Base-by-base conservation (phyloP, 2,113 vertebrate species). In the Bothrops jararaca region DNA sequence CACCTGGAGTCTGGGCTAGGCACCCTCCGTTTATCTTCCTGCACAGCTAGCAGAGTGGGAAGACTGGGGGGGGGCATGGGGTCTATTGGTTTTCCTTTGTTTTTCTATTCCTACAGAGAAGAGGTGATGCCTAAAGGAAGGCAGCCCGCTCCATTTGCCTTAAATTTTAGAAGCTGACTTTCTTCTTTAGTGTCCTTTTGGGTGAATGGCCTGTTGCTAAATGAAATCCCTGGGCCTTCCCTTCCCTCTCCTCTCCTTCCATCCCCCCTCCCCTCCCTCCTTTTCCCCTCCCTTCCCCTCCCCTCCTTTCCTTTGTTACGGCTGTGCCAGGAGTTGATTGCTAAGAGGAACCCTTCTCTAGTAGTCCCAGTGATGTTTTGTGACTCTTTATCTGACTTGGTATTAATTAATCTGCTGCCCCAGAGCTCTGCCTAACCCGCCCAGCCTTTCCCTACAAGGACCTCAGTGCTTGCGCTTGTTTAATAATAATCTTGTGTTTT, bases 391-490 rank as follows among this genome's bases (percentile, higher is more conserved):
- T 93, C 80, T 92, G 96, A 26, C 74, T 80, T 89, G 92, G 91
- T 95, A 89, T 97, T 97, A 96, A 92, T 97, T 97, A 96, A 95
- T 96, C 91, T 93, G 96, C 96, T 91, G 90, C 42, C 94, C 85
- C 89, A 86, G 93, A 42, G 95, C 95, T 95, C 87, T 96, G 93
- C 94, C 96, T 97, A 97, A 97, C 97, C 58, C 9, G 10, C 48
- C 48, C 39, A 42, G 91, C 94, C 95, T 96, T 48, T 9, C 90
- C 8, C 93, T 95, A 96, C 93, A 92, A 5, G 97, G 96, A 96
- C 8, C 96, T 94, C 95, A 58, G 91, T 94, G 96, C 95, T 96
- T 96, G 93, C 94, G 92, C 23, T 94, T 94, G 85, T 96, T 97
- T 97, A 95, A 96, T 94, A 91, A 96, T 94, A 90, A 92, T 93